Conservation (phyloP, 2,888 invertebrate genomes). For the Leptinotarsa juncta region DNA sequence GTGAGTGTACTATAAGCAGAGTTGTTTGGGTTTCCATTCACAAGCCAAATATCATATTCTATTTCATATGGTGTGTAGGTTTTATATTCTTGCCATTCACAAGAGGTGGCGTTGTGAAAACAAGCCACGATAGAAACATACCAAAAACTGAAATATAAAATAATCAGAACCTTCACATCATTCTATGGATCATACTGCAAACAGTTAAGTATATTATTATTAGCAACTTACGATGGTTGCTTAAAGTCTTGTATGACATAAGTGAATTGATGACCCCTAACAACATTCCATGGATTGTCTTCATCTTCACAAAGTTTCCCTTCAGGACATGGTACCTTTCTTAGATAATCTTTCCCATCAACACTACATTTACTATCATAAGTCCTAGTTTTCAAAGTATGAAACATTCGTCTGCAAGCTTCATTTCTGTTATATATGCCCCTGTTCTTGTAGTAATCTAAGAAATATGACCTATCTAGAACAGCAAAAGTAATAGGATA, state of each 20-base stretch:
- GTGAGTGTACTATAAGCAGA: slow-evolving; percentile 88
- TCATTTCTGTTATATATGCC: slow-evolving; percentile 73
- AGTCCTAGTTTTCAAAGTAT: slow-evolving; percentile 82
- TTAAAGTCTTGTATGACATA: slow-evolving; percentile 90
- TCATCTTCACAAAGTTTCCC: slow-evolving; percentile 87
- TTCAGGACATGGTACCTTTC: slow-evolving; percentile 86
- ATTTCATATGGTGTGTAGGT: slow-evolving; percentile 66
- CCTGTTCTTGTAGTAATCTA: slow-evolving; percentile 89
- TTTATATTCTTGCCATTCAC: slow-evolving; percentile 85
- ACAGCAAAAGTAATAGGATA: slow-evolving; percentile 87
- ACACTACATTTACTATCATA: slow-evolving; percentile 87
- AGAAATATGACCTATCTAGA: slow-evolving; percentile 87
- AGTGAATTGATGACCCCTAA: slow-evolving; percentile 92
- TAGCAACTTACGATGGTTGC: slow-evolving; percentile 82
- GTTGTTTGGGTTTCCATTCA: slow-evolving; percentile 94
- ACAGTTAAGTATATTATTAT: slow-evolving; percentile 12
- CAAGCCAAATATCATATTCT: slow-evolving; percentile 93
- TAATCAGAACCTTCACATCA: background rate
- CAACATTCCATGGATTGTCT: slow-evolving; percentile 85
- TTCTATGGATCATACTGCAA: background rate
- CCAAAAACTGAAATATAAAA: slow-evolving; percentile 81
- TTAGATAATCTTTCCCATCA: slow-evolving; percentile 81
- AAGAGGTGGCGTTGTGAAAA: slow-evolving; percentile 82
- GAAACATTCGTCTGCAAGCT: slow-evolving; percentile 90
- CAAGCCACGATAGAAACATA: slow-evolving; percentile 95